phyloP scores from a whole-genome alignment of 2,797 vertebrate genomes.

The Chelon labrosus region DNA sequence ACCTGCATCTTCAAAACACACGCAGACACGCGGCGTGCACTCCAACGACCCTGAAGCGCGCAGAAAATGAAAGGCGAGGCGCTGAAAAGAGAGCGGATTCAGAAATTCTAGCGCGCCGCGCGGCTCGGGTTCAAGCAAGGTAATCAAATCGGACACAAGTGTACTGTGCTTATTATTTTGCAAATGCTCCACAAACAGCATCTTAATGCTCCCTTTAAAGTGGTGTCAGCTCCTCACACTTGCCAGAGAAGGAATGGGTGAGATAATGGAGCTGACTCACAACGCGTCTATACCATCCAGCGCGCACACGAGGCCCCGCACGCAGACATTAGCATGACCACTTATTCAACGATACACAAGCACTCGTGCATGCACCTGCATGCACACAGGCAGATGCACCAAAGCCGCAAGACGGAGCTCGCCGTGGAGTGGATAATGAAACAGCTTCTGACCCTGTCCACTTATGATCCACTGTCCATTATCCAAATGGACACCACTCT shows the following conservation, averaged over 20 bases:
- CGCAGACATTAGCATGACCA: constrained; percentile 12
- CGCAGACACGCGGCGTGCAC: constrained; percentile 15
- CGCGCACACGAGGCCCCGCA: constrained; percentile 21
- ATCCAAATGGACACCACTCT: constrained; percentile 93
- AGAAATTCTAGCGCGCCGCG: background rate
- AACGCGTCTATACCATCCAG: constrained; percentile 57
- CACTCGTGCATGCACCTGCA: constrained; percentile 42
- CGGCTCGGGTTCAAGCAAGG: constrained; percentile 15
- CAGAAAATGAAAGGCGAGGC: background rate
- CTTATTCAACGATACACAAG: constrained; percentile 26
- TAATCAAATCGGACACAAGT: constrained; percentile 58
- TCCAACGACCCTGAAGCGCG: constrained; percentile 9
- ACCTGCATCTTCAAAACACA: constrained; percentile 55
- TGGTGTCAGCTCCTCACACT: constrained; percentile 66
- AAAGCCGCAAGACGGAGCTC: constrained; percentile 55
- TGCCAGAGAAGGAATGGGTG: constrained; percentile 43
- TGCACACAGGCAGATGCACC: constrained; percentile 20
- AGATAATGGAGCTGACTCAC: constrained; percentile 79
- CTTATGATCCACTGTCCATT: constrained; percentile 93
- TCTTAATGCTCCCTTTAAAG: constrained; percentile 60
- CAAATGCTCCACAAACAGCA: constrained; percentile 55
- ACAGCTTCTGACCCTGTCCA: constrained; percentile 85
- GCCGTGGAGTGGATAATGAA: constrained; percentile 87
- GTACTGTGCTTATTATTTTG: constrained; percentile 62
- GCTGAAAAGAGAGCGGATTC: background rate